Base-by-base conservation (phyloP, 2,113 vertebrate species). In the Carlito syrichta region DNA sequence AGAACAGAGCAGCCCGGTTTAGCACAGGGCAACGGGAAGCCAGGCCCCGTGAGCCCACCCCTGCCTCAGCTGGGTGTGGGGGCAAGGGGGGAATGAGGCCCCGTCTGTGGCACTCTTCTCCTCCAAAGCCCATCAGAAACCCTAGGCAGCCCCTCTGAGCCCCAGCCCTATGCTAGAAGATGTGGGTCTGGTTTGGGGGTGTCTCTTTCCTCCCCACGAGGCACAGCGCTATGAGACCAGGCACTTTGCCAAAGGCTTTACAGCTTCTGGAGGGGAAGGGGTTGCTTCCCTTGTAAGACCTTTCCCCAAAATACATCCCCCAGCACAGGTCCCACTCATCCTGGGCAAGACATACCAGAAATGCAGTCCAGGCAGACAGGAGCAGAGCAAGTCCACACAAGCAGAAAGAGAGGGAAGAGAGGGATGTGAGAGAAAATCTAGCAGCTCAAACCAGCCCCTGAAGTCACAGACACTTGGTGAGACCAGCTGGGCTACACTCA, bases 321-420 rank as follows among this genome's bases (percentile, higher is more conserved):
- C 76, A 35, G n/a, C 20, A 54, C 35, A 58, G 79, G 32, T 20
- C 69, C 63, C 58, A 54, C 35, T 22, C 62, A 30, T 10, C 56
- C 83, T 20, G 8, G 69, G 66, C 8, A 16, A 63, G 87, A 97
- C 97, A 3, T 98, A 98, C 98, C 96, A 17, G 73, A n/a, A 30
- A 43, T 9, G 14, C 3, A 0, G 91, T 73, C 40, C 96, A 13
- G 71, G 68, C 10, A 9, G 66, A 13, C 50, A 32, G 38, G 50
- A 68, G 62, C 60, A 78, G 3, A 69, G 43, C 0, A 1, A 20
- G n/a, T 85, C 87, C 97, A 62, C 48, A 3, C 81, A 50, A 32
- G 76, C 1, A 48, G 68, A 50, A 25, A 77, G 50, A 88, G 81
- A 91, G 86, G 69, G 52, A 35, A 92, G 58, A 78, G 48, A 1